Evolutionary conservation across 2,113 vertebrate genomes (phyloP).

Genomic region (Leptobrachium ailaonicum): DNA sequence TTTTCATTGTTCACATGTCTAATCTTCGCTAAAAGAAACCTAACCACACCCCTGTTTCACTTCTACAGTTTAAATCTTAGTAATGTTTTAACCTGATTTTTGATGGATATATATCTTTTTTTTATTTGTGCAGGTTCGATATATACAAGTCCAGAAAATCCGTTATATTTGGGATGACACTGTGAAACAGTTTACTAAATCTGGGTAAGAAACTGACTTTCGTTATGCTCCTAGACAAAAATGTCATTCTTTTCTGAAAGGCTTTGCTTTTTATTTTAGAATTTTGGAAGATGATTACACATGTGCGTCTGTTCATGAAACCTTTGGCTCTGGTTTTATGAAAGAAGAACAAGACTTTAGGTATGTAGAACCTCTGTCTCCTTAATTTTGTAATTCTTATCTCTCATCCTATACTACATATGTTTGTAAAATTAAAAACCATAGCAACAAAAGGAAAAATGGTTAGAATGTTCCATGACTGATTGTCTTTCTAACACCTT

Average conservation of each 20-base stretch:
- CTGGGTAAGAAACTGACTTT: constrained; percentile 65
- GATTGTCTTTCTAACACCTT: background rate
- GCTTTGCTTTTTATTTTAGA: constrained; percentile 54
- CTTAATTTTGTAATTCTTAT: no score
- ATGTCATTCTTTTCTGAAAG: no score
- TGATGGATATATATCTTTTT: background rate
- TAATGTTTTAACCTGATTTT: no score
- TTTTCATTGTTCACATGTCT: no score
- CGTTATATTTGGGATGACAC: constrained; percentile 71
- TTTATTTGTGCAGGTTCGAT: constrained; percentile 66
- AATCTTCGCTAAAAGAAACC: no score
- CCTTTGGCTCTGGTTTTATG: constrained; percentile 70
- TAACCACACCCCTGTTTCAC: no score
- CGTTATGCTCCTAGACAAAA: background rate
- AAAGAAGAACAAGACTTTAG: constrained; percentile 66
- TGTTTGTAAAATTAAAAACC: no score
- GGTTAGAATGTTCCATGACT: no score
- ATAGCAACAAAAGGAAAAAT: no score
- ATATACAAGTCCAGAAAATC: constrained; percentile 73
- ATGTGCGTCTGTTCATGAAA: constrained; percentile 67
- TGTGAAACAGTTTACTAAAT: constrained; percentile 68
- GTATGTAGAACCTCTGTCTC: constrained; percentile 52
- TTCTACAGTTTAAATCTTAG: no score
- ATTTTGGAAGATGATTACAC: constrained; percentile 68
- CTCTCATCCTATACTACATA: no score